phyloP scores from a whole-genome alignment of 2,113 vertebrate species.

The Murina feae region DNA sequence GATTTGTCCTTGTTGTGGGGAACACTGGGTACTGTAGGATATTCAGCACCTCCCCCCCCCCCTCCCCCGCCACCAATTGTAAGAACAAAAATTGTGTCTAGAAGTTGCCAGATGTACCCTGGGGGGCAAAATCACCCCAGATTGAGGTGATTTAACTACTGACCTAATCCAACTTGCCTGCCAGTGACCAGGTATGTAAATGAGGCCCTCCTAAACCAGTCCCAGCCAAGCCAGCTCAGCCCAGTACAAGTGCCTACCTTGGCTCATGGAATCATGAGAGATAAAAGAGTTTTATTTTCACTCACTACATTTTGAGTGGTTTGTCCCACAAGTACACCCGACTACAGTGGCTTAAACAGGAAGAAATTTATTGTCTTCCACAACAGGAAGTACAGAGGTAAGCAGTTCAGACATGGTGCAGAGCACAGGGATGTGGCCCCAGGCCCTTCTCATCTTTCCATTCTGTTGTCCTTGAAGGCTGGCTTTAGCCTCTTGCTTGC shows the following conservation, averaged over 20 bases:
- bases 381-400: accelerated
- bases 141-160: neutral
- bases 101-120: neutral
- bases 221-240: neutral
- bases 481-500: neutral
- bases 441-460: neutral
- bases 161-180: neutral
- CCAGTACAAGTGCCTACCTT: neutral
- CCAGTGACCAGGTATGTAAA: neutral
- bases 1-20: neutral
- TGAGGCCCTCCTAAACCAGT: neutral
- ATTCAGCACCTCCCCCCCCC: neutral
- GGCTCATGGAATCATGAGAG: neutral
- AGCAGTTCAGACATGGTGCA: accelerated
- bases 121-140: neutral
- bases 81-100: neutral
- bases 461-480: neutral
- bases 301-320: neutral
- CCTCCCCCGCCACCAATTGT: no score
- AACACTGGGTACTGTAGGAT: neutral
- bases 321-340: neutral
- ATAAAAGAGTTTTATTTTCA: neutral
- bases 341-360: neutral
- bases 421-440: neutral
- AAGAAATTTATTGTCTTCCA: neutral